Percentiles rank a stretch among this genome's conserved stretches.
Conservation (phyloP, 2,888 invertebrate species). For the Alviniconcha strummeri region DNA sequence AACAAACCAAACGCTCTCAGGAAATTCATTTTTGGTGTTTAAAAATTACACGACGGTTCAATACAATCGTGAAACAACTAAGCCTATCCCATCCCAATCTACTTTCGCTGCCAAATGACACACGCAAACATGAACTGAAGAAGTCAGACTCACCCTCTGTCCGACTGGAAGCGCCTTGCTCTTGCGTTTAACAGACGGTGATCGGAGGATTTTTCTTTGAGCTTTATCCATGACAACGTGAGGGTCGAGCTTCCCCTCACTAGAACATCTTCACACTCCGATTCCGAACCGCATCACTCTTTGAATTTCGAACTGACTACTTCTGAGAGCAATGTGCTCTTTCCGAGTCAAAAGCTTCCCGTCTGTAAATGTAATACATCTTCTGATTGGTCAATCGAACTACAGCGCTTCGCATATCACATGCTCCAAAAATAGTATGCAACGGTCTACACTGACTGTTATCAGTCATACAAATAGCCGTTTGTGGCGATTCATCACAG, state of each 20-base stretch:
- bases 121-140: not conserved
- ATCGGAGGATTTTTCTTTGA: slow-evolving; percentile 60
- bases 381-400: slow-evolving; percentile 16
- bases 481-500: too few species aligned
- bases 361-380: not conserved
- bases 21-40: too few species aligned
- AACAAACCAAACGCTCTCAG: too few species aligned
- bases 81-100: too few species aligned
- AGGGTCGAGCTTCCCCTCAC: slow-evolving; percentile 19
- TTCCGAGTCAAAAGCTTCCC: slow-evolving; percentile 3
- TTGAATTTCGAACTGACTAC: slow-evolving; percentile 35
- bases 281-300: slow-evolving; percentile 24
- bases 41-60: too few species aligned
- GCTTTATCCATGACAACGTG: slow-evolving; percentile 43
- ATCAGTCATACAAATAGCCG: not conserved
- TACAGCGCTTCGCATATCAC: not conserved
- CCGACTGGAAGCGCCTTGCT: slow-evolving; percentile 60
- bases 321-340: slow-evolving; percentile 26
- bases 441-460: not conserved
- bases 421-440: not conserved
- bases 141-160: slow-evolving; percentile 57
- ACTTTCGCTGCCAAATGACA: not conserved
- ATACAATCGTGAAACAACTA: too few species aligned
- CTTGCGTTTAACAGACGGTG: slow-evolving; percentile 63
- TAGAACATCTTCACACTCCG: slow-evolving; percentile 20